phyloP scores from a whole-genome alignment of 1,140 invertebrate species.

The Venturia canescens region DNA sequence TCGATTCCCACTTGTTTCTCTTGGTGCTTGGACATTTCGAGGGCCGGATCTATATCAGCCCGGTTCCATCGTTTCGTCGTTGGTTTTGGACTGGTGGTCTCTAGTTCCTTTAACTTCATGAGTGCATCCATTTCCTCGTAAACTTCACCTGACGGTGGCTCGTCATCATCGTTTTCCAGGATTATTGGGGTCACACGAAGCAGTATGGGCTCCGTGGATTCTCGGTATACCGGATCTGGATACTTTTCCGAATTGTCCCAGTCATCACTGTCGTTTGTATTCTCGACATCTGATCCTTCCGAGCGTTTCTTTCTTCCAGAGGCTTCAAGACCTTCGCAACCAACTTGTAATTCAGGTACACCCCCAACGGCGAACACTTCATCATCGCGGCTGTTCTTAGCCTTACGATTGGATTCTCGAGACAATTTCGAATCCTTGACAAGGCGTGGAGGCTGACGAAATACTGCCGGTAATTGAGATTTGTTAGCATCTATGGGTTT shows the following conservation, averaged over 20 bases:
- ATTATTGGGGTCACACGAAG: slow-evolving; percentile 55
- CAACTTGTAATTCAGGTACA: slow-evolving; percentile 70
- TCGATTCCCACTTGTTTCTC: slow-evolving; percentile 24
- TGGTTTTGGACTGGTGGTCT: slow-evolving; percentile 40
- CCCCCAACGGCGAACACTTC: slow-evolving; percentile 53
- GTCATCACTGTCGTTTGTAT: slow-evolving; percentile 39
- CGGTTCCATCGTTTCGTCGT: slow-evolving; percentile 54
- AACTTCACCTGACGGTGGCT: slow-evolving; percentile 41
- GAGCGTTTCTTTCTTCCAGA: slow-evolving; percentile 46
- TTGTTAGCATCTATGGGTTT: slow-evolving; percentile 32
- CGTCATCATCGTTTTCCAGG: slow-evolving; percentile 57
- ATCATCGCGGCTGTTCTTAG: slow-evolving; percentile 15
- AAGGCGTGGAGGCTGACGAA: not conserved
- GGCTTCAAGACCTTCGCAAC: slow-evolving; percentile 65
- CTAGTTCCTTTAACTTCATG: slow-evolving; percentile 59
- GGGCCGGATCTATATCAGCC: slow-evolving; percentile 67
- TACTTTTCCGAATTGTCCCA: slow-evolving; percentile 3
- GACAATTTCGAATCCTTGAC: slow-evolving; percentile 8
- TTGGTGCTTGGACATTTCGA: slow-evolving; percentile 23
- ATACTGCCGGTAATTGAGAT: not conserved
- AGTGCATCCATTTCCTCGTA: slow-evolving; percentile 70
- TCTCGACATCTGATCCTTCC: slow-evolving; percentile 1
- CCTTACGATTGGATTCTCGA: slow-evolving; percentile 12
- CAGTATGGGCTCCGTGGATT: slow-evolving; percentile 34
- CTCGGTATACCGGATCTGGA: slow-evolving; percentile 5